A percentile compares a stretch with the other conserved stretches of the same genome.
phyloP scores from a whole-genome alignment of 2,797 vertebrate genomes.

The Schizopygopsis pylzovi region DNA sequence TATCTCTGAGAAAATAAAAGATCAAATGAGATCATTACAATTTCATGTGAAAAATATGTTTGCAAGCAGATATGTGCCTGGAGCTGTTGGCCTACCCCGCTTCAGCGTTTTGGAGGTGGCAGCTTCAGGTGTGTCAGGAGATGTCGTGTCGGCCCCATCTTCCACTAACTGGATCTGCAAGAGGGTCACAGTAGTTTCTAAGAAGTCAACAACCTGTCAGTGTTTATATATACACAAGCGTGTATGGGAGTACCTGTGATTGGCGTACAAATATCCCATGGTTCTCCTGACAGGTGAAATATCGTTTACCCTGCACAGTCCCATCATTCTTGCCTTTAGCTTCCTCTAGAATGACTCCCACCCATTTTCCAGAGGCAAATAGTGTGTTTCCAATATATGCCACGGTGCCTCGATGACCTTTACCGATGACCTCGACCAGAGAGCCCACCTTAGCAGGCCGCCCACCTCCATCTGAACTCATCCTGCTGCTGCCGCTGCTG shows the following conservation, averaged over 20 bases:
- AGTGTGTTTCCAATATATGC: no score
- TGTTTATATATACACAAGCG: slow-evolving; percentile 13
- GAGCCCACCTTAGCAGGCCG: slow-evolving; percentile 90
- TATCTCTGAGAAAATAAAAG: slow-evolving; percentile 79
- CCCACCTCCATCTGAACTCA: slow-evolving; percentile 87
- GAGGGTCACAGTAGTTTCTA: background rate
- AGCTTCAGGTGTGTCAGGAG: slow-evolving; percentile 93
- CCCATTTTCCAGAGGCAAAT: slow-evolving; percentile 78
- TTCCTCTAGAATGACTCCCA: slow-evolving; percentile 95
- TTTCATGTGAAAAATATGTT: background rate
- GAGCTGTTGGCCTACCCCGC: slow-evolving; percentile 78
- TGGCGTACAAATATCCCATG: slow-evolving; percentile 96
- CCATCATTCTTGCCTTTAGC: slow-evolving; percentile 97
- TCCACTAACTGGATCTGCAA: slow-evolving; percentile 93
- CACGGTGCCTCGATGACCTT: no score
- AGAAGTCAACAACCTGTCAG: background rate
- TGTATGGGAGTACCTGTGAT: slow-evolving; percentile 83
- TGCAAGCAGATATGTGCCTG: background rate
- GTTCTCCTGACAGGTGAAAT: slow-evolving; percentile 95
- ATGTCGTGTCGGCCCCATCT: slow-evolving; percentile 92
- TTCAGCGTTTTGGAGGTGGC: slow-evolving; percentile 85
- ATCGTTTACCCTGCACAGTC: slow-evolving; percentile 93
- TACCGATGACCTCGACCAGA: slow-evolving; percentile 62
- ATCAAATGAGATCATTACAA: slow-evolving; percentile 24
- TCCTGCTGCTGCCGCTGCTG: slow-evolving; percentile 85